These are phyloP conservation scores for Lontra canadensis DNA, from an alignment of 2,113 vertebrate genomes.

Conservation along the genomic window DNA sequence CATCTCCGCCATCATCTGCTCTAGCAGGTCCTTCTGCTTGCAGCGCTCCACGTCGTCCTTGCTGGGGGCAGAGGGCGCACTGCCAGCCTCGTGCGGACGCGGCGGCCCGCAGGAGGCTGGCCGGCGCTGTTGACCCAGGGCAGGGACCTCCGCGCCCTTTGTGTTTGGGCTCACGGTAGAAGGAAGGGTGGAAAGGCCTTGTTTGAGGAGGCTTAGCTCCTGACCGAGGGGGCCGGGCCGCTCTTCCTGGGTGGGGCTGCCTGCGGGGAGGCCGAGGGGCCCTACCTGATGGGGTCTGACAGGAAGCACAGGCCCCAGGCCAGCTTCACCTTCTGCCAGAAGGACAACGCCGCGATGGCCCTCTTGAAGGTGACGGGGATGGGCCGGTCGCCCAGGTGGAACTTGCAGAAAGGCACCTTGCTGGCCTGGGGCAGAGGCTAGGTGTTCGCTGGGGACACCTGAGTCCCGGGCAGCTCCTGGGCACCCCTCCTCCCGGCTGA, in stretches of 20 bases:
- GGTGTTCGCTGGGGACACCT: neutral
- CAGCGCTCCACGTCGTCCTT: conserved; percentile 99
- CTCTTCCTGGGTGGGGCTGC: neutral
- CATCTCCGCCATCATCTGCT: conserved; percentile 99
- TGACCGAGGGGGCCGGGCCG: accelerated
- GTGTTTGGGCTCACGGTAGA: neutral
- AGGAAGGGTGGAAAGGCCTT: neutral
- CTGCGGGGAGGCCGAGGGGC: neutral
- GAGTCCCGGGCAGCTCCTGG: neutral
- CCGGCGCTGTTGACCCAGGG: neutral
- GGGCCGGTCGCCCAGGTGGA: conserved; percentile 97
- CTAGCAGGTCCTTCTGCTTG: conserved; percentile 98
- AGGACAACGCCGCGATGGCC: conserved; percentile 96
- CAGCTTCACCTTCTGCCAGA: conserved; percentile 98
- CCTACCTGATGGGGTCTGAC: conserved; percentile 98
- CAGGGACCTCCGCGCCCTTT: neutral
- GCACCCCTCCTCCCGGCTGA: accelerated
- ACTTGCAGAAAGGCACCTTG: conserved; percentile 98
- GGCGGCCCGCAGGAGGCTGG: neutral
- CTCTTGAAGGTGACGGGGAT: conserved; percentile 99
- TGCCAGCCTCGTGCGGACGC: neutral
- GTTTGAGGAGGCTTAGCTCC: neutral
- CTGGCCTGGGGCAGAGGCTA: conserved; percentile 87
- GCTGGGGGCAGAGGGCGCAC: conserved; percentile 81
- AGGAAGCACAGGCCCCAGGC: conserved; percentile 98